Base-by-base conservation (phyloP, 2,113 vertebrate species). In the Cottus gobio region DNA sequence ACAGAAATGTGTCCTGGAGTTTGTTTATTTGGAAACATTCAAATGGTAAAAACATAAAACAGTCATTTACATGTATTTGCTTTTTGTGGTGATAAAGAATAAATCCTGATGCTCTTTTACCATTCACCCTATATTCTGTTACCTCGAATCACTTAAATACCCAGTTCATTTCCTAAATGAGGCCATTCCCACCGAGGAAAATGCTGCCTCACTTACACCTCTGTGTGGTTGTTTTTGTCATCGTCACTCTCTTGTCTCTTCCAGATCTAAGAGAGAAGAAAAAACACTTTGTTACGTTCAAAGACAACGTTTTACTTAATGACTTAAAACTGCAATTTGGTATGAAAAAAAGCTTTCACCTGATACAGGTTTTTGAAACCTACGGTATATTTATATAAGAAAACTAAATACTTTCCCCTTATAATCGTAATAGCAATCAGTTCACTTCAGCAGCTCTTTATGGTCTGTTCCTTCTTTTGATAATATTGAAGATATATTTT, bases 181-280 rank as follows among this genome's bases (percentile, higher is more conserved):
- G 61, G 13, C 26, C 15, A 30, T 36, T 37, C 24, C 64, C 36
- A 42, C 15, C 26, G 30, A 78, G 20, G 30, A 63, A 22, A 44
- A 6, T 60, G 28, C 48, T 37, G 57, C 7, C 26, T 68, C 31
- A 20, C 46, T 96, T 93, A 98, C 2, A 95, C 96, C 0, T 95
- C 97, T 1, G 94, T 96, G 74, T 97, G 96, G 88, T 95, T 96
- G 18, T 95, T 95, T 85, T 93, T 95, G 3, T 95, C 95, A 12
- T 92, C 92, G 3, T 80, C 86, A 54, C 70, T 83, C 52, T 96
- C 96, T 0, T 96, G 95, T 76, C 97, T 96, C 87, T 98, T 99
- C 98, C 98, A 99, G 85, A 99, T 98, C 98, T 99, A 88, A 1
- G n/a, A 86, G 16, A 30, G 22, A 22, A 58, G 30, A 26, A 26